Conservation (phyloP, 2,797 vertebrate genomes). For the Miichthys miiuy region DNA sequence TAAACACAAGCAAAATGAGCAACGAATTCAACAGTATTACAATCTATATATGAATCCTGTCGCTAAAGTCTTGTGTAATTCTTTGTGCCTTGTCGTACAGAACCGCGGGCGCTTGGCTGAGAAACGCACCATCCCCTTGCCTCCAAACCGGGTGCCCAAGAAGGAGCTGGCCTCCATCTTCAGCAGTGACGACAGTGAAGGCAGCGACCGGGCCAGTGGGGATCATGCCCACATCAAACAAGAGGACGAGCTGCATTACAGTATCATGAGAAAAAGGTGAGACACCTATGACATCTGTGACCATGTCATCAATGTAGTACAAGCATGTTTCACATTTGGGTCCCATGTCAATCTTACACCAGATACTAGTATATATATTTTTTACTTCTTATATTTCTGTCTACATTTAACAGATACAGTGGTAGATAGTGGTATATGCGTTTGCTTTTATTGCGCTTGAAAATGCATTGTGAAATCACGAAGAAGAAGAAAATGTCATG, state of each 20-base stretch:
- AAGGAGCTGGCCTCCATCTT: slow-evolving; percentile 92
- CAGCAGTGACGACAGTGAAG: slow-evolving; percentile 93
- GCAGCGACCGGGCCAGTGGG: slow-evolving; percentile 90
- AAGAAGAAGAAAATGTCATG: slow-evolving; percentile 21
- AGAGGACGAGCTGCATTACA: slow-evolving; percentile 92
- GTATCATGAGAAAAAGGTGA: slow-evolving; percentile 99
- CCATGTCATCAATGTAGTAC: not conserved
- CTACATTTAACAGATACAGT: not conserved
- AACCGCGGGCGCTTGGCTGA: slow-evolving; percentile 98
- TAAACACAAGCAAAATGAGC: slow-evolving; percentile 11
- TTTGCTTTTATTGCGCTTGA: not conserved
- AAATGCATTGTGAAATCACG: slow-evolving; percentile 10
- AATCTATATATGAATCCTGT: slow-evolving; percentile 16
- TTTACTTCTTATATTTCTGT: not conserved
- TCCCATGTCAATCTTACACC: not conserved
- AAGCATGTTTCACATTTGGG: slow-evolving; percentile 5
- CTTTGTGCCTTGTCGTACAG: slow-evolving; percentile 78
- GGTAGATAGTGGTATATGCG: not conserved
- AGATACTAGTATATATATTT: not conserved
- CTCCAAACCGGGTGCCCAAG: slow-evolving; percentile 91
- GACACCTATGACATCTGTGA: slow-evolving; percentile 11
- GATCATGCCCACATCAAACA: slow-evolving; percentile 93
- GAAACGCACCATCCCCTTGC: slow-evolving; percentile 94
- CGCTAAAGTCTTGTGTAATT: slow-evolving; percentile 54
- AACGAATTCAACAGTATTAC: not conserved